These are phyloP conservation scores for Ariopsis seemanni DNA, from an alignment of 2,113 vertebrate species.

Conservation along the genomic window DNA sequence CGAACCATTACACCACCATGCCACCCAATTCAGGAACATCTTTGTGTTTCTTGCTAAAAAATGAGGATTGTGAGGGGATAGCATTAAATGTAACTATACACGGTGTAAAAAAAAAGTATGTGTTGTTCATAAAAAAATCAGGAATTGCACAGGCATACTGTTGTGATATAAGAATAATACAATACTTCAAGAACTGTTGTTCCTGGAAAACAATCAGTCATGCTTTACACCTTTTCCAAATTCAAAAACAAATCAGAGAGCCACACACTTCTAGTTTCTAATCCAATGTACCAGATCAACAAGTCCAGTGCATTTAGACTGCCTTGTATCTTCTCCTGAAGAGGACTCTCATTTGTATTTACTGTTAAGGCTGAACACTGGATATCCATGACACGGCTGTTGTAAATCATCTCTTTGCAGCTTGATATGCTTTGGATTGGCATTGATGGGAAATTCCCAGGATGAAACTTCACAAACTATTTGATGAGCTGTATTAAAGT, in stretches of 20 bases:
- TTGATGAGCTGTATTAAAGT: conserved; percentile 16
- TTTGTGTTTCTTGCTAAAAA: too few relatives aligned
- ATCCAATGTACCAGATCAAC: not conserved
- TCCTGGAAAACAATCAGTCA: not conserved
- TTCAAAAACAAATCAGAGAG: not conserved
- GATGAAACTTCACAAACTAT: conserved; percentile 32
- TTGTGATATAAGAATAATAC: not conserved
- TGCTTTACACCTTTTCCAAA: not conserved
- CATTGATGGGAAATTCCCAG: conserved; percentile 36
- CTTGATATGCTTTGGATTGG: not conserved
- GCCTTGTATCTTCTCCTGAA: not conserved
- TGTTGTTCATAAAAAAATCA: not conserved
- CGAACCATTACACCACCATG: too few relatives aligned
- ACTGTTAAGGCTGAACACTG: not conserved
- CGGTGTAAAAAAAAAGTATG: not conserved
- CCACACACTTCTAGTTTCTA: not conserved
- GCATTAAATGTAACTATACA: too few relatives aligned
- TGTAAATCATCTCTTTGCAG: not conserved
- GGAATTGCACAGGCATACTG: not conserved
- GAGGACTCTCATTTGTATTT: not conserved
- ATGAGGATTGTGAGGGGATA: too few relatives aligned
- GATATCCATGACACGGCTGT: too few relatives aligned
- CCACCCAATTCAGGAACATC: too few relatives aligned
- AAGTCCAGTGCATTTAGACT: not conserved
- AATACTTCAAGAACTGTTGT: not conserved